These are phyloP conservation scores for Geopemphigus sp. DNA, from an alignment of 1,140 invertebrate species.

Conservation along the genomic window DNA sequence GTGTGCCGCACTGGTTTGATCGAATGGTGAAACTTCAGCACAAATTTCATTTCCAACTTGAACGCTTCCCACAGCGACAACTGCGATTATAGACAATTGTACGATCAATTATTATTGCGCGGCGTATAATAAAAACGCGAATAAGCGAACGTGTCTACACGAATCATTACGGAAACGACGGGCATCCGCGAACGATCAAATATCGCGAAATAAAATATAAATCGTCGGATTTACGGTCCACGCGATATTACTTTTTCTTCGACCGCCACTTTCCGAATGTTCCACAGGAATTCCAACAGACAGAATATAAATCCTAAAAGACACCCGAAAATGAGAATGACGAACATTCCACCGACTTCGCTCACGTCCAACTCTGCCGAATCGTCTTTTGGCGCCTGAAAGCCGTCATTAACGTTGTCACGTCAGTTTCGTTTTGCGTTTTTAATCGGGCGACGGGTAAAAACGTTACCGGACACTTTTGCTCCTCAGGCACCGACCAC, in stretches of 20 bases:
- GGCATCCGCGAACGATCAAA: too few species aligned
- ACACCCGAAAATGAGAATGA: conserved; percentile 74
- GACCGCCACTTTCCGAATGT: conserved; percentile 73
- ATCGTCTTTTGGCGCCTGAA: conserved; percentile 27
- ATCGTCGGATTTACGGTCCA: too few species aligned
- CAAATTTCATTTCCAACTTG: conserved; percentile 72
- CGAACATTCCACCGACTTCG: conserved; percentile 87
- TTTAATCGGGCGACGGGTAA: background rate
- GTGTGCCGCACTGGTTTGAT: conserved; percentile 57
- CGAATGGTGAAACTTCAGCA: conserved; percentile 69
- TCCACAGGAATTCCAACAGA: conserved; percentile 78
- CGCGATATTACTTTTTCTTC: conserved; percentile 65
- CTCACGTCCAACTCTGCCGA: conserved; percentile 66
- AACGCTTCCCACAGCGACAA: conserved; percentile 68
- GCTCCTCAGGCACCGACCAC: conserved; percentile 79
- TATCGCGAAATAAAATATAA: too few species aligned
- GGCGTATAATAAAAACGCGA: too few species aligned
- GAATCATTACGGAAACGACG: too few species aligned
- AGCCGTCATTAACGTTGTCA: background rate
- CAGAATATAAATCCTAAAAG: conserved; percentile 65
- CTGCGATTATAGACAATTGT: conserved; percentile 56
- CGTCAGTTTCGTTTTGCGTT: too few species aligned
- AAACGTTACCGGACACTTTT: conserved; percentile 66
- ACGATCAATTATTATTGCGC: too few species aligned
- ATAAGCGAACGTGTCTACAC: too few species aligned